A percentile compares a stretch with the other conserved stretches of the same genome.
Evolutionary conservation across 2,113 vertebrate genomes (phyloP).

Genomic region (Budorcas taxicolor): DNA sequence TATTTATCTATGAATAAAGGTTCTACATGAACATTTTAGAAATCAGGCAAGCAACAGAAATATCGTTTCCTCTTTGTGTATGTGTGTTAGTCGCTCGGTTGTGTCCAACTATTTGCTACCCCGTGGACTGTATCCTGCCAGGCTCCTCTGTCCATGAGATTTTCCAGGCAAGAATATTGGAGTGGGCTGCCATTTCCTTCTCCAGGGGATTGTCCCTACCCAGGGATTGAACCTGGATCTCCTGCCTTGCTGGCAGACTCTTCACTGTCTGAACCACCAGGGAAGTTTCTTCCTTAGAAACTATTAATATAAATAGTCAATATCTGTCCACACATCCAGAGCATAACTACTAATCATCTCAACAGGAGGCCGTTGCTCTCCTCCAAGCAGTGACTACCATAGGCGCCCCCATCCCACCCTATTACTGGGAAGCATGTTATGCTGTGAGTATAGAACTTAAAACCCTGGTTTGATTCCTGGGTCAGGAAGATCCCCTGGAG

Average conservation of each 20-base stretch:
- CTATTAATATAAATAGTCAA: not conserved
- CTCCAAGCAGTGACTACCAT: not conserved
- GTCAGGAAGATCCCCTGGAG: not conserved
- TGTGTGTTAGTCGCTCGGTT: accelerated
- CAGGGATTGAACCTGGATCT: not conserved
- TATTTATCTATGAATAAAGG: not conserved
- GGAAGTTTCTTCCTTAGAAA: not conserved
- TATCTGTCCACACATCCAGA: not conserved
- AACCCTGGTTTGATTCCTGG: not conserved
- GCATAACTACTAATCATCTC: not conserved
- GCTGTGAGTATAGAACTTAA: not conserved
- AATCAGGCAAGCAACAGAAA: not conserved
- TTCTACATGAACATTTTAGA: not conserved
- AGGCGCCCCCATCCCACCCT: not conserved
- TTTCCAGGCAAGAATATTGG: not conserved
- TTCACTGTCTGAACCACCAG: not conserved
- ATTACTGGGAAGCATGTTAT: not conserved
- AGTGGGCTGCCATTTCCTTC: not conserved
- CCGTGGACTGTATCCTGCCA: not conserved
- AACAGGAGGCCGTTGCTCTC: not conserved
- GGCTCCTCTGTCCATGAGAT: not conserved
- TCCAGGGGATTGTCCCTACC: not conserved
- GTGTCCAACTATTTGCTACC: not conserved
- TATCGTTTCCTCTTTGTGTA: not conserved
- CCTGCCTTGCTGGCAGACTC: not conserved